A percentile compares a stretch with the other conserved stretches of the same genome.
Evolutionary conservation across 1,140 invertebrate species (phyloP).

Genomic region (Periplaneta americana): DNA sequence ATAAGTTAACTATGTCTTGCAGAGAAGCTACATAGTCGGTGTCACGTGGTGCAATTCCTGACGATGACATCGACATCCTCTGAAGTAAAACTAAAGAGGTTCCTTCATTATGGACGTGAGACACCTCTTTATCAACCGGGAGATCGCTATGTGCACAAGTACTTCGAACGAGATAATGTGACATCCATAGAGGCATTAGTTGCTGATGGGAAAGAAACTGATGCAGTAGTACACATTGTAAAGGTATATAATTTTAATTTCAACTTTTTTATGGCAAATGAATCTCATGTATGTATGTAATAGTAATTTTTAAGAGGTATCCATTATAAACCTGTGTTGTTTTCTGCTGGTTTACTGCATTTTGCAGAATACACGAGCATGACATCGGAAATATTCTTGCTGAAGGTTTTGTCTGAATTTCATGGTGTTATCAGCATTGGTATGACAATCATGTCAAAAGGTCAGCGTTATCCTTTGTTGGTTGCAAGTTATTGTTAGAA

Average conservation of each 20-base stretch:
- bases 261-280: no score
- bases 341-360: not conserved
- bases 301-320: not conserved
- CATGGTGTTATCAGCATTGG: no score
- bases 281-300: no score
- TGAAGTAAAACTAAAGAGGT: conserved; percentile 13
- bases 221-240: conserved; percentile 15
- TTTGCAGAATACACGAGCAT: not conserved
- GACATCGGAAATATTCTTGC: no score
- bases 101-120: conserved; percentile 16
- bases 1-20: no score
- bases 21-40: not conserved
- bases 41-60: not conserved
- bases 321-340: not conserved
- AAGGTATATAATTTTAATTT: not conserved
- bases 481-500: no score
- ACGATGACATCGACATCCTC: conserved; percentile 7
- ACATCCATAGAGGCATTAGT: conserved; percentile 11
- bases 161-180: conserved; percentile 6
- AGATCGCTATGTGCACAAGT: conserved; percentile 4
- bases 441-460: no score
- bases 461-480: no score
- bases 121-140: conserved; percentile 14
- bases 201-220: conserved; percentile 9
- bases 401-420: no score